Percentiles rank a stretch among this genome's conserved stretches.
Conservation (phyloP, 1,140 invertebrate species). For the Leptopilina boulardi region DNA sequence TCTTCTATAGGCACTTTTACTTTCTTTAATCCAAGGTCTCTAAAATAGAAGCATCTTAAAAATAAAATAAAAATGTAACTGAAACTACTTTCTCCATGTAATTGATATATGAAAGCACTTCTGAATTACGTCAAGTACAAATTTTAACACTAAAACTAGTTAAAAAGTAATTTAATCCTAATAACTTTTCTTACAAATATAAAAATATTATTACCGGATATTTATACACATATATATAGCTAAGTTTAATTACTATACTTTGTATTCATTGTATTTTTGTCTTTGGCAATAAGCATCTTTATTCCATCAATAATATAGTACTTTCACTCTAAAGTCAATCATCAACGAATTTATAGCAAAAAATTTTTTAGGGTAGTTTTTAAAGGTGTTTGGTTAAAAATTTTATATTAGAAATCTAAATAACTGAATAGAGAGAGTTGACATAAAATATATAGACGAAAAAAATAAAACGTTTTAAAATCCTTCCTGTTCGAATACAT, state of each 20-base stretch:
- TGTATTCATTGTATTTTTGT: background rate
- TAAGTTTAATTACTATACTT: background rate
- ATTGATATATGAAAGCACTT: background rate
- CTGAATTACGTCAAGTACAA: background rate
- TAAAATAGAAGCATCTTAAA: background rate
- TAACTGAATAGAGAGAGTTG: background rate
- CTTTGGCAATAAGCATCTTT: background rate
- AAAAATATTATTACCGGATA: background rate
- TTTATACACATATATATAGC: no score
- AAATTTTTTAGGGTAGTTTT: background rate
- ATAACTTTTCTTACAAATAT: background rate
- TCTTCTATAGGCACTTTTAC: background rate
- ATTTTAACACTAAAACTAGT: background rate
- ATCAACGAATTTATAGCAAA: background rate
- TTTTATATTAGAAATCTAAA: conserved; percentile 4
- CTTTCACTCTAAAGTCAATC: background rate
- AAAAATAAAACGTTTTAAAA: background rate
- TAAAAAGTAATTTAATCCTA: conserved; percentile 9
- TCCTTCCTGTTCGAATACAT: background rate
- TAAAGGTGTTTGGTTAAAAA: background rate
- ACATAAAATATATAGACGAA: background rate
- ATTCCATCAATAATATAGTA: background rate
- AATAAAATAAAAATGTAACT: background rate
- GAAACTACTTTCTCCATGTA: background rate
- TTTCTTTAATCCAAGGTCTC: background rate